Evolutionary conservation across 2,888 invertebrate genomes (phyloP), one percentile per base, ranked within the genome.

Genomic region (Lithophane ornitopus): DNA sequence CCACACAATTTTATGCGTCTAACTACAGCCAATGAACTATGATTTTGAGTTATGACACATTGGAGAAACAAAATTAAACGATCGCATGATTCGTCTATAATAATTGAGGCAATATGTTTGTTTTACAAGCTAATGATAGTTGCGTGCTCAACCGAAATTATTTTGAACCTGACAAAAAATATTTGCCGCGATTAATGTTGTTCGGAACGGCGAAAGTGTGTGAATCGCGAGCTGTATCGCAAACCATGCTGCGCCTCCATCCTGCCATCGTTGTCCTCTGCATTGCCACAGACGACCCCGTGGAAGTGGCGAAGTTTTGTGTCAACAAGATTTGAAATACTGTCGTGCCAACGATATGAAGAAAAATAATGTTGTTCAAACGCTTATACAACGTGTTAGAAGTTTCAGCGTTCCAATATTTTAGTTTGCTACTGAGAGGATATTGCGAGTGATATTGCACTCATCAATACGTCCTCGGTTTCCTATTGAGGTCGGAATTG

Each of bases 51-150:
- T 88, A 90, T 89, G 88, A 86, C 78, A 81, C 74, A 76, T 82
- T 78, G 76, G 85, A 81, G 84, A 84, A 88, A 87, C 81, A 82
- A 83, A 49, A 82, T 89, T 87, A 89, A 91, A 90, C 86, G 88
- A 88, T 89, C 85, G 86, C 87, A 89, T 90, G 90, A 89, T 87
- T 88, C 87, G 88, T 89, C 89, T 83, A 82, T 86, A 88, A 86
- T 89, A 88, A 89, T 90, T 89, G 89, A 91, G 62, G 88, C 91
- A 91, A 92, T 93, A 89, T 86, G 86, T 89, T 90, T 82, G 87
- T 86, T 88, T 87, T 84, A 89, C 87, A 87, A 84, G 81, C 82
- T 89, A 90, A 91, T 89, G 85, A 85, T 74, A 68, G 85, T 91
- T 88, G 90, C 91, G 90, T 92, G 89, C 67, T 78, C 59, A 68